Conservation (phyloP, 2,797 vertebrate genomes). For the Salmo trutta region DNA sequence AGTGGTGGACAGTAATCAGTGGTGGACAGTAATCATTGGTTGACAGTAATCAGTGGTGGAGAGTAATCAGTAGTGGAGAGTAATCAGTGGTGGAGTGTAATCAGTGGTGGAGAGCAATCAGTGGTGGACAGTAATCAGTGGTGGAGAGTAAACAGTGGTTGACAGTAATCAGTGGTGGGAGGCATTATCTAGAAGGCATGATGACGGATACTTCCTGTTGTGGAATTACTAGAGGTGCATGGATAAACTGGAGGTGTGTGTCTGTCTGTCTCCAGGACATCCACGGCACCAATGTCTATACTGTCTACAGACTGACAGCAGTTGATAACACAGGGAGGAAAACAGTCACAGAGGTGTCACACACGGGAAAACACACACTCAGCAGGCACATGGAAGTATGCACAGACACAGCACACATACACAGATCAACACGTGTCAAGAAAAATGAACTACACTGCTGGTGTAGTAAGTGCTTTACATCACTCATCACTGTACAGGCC, state of each 20-base stretch:
- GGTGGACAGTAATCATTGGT: too few species aligned
- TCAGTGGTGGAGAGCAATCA: too few species aligned
- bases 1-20: too few species aligned
- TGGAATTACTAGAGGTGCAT: background rate
- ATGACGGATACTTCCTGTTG: background rate
- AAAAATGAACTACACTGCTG: background rate
- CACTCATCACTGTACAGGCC: background rate
- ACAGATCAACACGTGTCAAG: background rate
- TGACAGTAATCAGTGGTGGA: too few species aligned
- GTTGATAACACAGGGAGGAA: background rate
- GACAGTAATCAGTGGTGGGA: too few species aligned
- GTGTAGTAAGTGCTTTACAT: background rate
- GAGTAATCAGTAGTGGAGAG: too few species aligned
- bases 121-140: too few species aligned
- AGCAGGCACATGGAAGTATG: background rate
- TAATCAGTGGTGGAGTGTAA: too few species aligned
- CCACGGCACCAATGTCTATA: background rate
- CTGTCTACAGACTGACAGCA: background rate
- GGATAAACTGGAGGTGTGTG: background rate
- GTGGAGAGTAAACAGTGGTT: too few species aligned
- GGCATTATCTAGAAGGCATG: background rate
- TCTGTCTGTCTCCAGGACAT: background rate
- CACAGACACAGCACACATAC: background rate
- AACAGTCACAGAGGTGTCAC: background rate
- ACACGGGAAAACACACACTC: constrained; percentile 15